phyloP scores from a whole-genome alignment of 2,113 vertebrate species.

The Pongo pygmaeus region DNA sequence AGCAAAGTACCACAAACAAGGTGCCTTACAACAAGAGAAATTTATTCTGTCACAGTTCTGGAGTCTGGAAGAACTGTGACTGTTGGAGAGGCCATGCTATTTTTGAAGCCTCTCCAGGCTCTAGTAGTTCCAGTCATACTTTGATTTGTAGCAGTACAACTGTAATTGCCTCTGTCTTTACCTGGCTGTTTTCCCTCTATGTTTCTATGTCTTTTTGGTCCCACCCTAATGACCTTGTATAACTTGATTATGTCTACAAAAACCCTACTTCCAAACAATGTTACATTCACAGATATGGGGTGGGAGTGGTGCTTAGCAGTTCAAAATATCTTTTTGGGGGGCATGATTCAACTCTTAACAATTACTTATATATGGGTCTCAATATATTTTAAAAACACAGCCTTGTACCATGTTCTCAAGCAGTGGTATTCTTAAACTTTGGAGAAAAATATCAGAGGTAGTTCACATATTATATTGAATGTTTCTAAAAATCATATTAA shows the following conservation, averaged over 20 bases:
- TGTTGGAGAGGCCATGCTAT: accelerated
- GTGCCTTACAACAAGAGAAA: background rate
- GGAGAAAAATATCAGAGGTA: background rate
- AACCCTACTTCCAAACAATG: background rate
- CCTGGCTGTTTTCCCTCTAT: background rate
- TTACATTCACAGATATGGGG: background rate
- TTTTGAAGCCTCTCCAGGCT: background rate
- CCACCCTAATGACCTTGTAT: background rate
- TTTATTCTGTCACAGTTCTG: background rate
- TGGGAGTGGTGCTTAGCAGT: background rate
- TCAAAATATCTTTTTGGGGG: background rate
- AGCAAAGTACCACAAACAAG: background rate
- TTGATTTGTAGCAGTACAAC: background rate
- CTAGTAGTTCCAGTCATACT: background rate
- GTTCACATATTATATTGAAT: background rate
- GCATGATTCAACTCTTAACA: background rate
- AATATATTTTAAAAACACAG: background rate
- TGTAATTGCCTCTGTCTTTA: background rate
- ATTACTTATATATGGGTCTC: background rate
- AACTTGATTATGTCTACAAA: background rate
- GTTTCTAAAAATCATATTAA: background rate
- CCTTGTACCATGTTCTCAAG: background rate
- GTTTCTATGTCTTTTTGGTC: background rate
- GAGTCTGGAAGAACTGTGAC: background rate
- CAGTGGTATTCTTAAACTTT: background rate